Evolutionary conservation across 1,140 invertebrate genomes (phyloP).

Genomic region (Brachionus koreanus): DNA sequence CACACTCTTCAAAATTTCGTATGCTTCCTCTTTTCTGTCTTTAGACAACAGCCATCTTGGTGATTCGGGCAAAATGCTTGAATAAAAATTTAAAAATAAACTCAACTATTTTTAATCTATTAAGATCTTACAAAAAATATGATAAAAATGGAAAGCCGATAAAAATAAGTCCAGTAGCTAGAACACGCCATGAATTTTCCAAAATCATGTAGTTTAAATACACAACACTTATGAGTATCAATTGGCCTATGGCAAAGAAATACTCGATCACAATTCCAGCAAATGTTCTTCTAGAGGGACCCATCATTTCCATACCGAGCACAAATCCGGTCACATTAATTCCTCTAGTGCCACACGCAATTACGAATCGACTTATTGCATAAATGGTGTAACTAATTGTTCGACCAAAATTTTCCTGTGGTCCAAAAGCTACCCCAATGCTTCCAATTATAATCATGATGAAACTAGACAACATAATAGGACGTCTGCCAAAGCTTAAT

Average conservation of each 20-base stretch:
- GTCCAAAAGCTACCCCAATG: conserved; percentile 15
- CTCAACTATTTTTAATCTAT: too few species aligned
- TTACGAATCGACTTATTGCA: conserved; percentile 2
- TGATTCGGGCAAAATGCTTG: conserved; percentile 51
- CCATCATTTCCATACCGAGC: conserved; percentile 42
- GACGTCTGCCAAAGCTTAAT: conserved; percentile 32
- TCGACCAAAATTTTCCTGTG: background rate
- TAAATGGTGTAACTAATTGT: background rate
- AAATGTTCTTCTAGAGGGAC: background rate
- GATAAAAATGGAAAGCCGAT: conserved; percentile 32
- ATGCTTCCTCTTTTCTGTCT: conserved; percentile 49
- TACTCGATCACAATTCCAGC: conserved; percentile 43
- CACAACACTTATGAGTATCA: conserved; percentile 12
- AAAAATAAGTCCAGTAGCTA: background rate
- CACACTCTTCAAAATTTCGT: conserved; percentile 47
- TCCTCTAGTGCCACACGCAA: conserved; percentile 23
- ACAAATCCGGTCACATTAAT: conserved; percentile 44
- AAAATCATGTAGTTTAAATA: conserved; percentile 32
- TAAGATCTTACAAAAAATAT: conserved; percentile 37
- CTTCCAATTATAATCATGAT: background rate
- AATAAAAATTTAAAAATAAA: background rate
- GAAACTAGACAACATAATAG: conserved; percentile 33
- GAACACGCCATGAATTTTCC: background rate
- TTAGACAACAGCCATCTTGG: conserved; percentile 51
- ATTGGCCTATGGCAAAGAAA: conserved; percentile 43